Percentiles rank a stretch among this genome's conserved stretches.
Conservation (phyloP, 2,797 vertebrate genomes). For the Cynopterus sphinx region DNA sequence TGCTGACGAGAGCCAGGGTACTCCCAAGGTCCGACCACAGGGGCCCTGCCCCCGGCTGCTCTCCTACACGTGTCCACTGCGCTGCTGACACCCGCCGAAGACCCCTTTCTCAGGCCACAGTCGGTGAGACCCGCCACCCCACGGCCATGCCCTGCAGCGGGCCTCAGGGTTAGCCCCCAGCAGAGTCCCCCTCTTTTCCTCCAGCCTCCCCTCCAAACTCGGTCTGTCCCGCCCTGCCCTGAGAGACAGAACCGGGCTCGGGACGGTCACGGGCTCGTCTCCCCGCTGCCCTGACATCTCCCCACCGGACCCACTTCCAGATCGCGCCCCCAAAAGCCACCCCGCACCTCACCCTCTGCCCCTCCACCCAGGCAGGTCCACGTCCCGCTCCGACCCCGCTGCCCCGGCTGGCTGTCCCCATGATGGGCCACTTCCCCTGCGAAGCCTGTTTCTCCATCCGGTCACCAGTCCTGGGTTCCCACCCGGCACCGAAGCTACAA, state of each 20-base stretch:
- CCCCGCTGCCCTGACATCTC: fast-evolving
- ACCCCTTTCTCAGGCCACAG: fast-evolving
- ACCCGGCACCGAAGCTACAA: not conserved
- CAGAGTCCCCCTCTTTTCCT: not conserved
- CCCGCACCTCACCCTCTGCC: not conserved
- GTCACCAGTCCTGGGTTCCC: fast-evolving
- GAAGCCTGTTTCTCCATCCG: not conserved
- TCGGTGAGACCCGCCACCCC: fast-evolving
- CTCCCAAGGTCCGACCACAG: not conserved
- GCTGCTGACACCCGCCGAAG: fast-evolving
- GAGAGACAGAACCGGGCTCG: not conserved
- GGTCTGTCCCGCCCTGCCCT: not conserved
- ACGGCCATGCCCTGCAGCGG: fast-evolving
- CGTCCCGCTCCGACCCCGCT: no score
- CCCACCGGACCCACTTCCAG: not conserved
- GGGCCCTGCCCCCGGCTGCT: not conserved
- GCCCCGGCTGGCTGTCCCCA: not conserved
- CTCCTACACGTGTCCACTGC: fast-evolving
- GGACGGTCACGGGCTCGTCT: not conserved
- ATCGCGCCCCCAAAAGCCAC: not conserved
- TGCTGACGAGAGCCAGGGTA: fast-evolving
- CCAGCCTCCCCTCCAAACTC: not conserved
- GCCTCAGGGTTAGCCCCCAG: not conserved
- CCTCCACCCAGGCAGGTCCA: no score
- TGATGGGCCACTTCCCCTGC: fast-evolving